Base-by-base conservation (phyloP, 2,113 vertebrate genomes). In the Scolopax mira region DNA sequence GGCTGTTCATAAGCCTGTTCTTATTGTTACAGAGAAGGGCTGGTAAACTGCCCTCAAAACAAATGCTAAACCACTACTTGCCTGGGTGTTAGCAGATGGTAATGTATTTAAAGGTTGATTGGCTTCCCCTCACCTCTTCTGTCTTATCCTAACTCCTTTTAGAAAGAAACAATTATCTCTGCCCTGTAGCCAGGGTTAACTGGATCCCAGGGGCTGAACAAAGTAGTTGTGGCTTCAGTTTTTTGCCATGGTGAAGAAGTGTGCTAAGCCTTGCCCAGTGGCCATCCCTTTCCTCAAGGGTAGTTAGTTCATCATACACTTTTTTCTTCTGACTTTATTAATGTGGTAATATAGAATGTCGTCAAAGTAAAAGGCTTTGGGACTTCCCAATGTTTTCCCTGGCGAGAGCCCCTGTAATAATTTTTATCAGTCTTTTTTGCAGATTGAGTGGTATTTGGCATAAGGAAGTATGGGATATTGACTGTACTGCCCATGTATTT, bases 51-150 rank as follows among this genome's bases (percentile, higher is more conserved):
- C 69, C 46, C 64, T 93, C 31, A 57, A 85, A 85, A 73, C 66
- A 69, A 58, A 80, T 79, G 46, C 58, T 80, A 82, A 91, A 62
- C 65, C 75, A 60, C 46, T 55, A 4, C 51, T 86, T 93, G 73
- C 73, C 79, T 61, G 55, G 51, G 52, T 81, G 33, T 74, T 77
- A 88, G 83, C 90, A 96, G 94, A 92, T 89, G 71, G 89, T 74
- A 48, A 72, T 87, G 87, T 64, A 41, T 82, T 65, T 80, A 71
- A 82, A 73, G 79, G 82, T 66, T 79, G 49, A 69, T 88, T 90
- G 83, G 88, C 93, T 91, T 89, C 70, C 71, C 67, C 72, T 73
- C 60, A 52, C 85, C 64, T 86, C 73, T 88, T 92, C 46, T 92
- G 71, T 87, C 52, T 90, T 87, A 39, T 83, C 67, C 73, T 41